Conservation (phyloP, 2,888 invertebrate genomes). For the Cerastoderma edule region DNA sequence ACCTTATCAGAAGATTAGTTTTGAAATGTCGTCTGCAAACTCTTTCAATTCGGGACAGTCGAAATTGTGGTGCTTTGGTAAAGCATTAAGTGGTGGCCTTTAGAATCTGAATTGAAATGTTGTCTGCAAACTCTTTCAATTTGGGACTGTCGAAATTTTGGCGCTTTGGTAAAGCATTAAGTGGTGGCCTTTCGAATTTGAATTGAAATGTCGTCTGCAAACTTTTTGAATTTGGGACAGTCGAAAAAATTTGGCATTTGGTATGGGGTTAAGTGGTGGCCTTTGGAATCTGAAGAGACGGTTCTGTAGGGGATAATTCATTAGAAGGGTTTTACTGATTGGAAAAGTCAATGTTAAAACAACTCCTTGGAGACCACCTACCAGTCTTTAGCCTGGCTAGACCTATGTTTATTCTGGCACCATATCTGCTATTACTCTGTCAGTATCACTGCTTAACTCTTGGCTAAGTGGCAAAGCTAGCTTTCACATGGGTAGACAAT, state of each 20-base stretch:
- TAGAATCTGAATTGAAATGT: no score
- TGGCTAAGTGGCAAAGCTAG: no score
- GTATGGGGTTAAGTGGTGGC: background rate
- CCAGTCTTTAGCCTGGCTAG: background rate
- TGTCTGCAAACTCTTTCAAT: background rate
- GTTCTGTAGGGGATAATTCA: no score
- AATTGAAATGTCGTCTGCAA: background rate
- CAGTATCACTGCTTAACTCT: no score
- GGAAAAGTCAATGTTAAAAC: no score
- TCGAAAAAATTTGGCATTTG: background rate
- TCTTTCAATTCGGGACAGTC: background rate
- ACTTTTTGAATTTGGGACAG: background rate
- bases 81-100: no score
- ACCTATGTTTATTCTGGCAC: conserved; percentile 17
- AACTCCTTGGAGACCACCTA: conserved; percentile 19
- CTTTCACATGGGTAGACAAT: no score
- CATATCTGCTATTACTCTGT: conserved; percentile 7
- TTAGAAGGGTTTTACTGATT: no score
- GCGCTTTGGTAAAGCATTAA: background rate
- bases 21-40: background rate
- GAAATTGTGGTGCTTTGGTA: background rate
- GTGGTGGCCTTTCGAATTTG: background rate
- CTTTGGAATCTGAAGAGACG: no score
- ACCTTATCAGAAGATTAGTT: background rate
- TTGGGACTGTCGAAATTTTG: background rate